Evolutionary conservation across 1,140 invertebrate genomes (phyloP).

Genomic region (Planococcus citri): DNA sequence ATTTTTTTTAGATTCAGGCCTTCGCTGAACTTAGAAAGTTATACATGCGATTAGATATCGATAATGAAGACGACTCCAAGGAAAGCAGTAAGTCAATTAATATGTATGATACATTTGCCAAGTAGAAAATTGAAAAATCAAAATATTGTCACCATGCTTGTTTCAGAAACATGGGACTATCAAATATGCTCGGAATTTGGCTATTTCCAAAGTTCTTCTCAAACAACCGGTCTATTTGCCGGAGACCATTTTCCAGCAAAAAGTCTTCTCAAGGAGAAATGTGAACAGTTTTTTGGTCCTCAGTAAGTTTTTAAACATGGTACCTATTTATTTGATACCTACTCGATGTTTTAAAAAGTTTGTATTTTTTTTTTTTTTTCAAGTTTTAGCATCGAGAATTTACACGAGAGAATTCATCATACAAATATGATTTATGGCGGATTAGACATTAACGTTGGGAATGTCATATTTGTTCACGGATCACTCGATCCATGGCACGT

Average conservation of each 20-base stretch:
- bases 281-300: conserved; percentile 65
- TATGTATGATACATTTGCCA: no score
- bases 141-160: no score
- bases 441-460: conserved; percentile 50
- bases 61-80: not conserved
- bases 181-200: no score
- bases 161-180: no score
- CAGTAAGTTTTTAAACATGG: conserved; percentile 32
- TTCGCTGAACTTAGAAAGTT: not conserved
- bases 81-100: not conserved
- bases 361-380: no score
- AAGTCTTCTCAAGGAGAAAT: conserved; percentile 49
- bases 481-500: conserved; percentile 90
- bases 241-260: no score
- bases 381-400: conserved; percentile 29
- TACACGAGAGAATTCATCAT: conserved; percentile 46
- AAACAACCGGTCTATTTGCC: no score
- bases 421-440: conserved; percentile 75
- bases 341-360: not conserved
- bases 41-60: not conserved
- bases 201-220: no score
- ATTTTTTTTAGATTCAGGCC: no score
- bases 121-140: no score
- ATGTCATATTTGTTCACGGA: no score
- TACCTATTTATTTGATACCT: not conserved